phyloP scores from a whole-genome alignment of 2,113 vertebrate genomes.

The Malurus alboscapulatus region DNA sequence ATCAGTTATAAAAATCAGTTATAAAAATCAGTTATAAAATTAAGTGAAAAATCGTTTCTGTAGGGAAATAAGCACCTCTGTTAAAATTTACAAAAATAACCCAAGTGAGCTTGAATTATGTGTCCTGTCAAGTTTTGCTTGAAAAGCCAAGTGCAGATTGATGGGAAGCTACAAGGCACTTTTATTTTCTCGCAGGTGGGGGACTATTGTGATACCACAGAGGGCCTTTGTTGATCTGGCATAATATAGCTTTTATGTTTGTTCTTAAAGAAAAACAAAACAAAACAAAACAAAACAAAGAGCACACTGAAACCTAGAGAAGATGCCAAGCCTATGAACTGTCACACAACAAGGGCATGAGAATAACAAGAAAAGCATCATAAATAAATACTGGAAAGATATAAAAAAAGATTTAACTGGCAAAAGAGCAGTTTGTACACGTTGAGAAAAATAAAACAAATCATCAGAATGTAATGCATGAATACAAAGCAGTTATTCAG shows the following conservation, averaged over 20 bases:
- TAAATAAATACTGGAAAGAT: not conserved
- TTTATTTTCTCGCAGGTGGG: not conserved
- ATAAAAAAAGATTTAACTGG: constrained; percentile 10
- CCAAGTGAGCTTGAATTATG: not conserved
- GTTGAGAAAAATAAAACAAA: not conserved
- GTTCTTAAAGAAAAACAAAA: not conserved
- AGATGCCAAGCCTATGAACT: not conserved
- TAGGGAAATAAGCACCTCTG: not conserved
- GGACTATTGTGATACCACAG: not conserved
- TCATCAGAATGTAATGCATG: not conserved
- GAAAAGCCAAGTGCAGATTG: constrained; percentile 13
- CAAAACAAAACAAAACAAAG: not conserved
- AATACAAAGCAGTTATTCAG: not conserved
- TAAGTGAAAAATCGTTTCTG: not conserved
- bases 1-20: not conserved
- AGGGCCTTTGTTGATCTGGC: not conserved
- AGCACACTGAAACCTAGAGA: not conserved
- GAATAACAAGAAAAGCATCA: not conserved
- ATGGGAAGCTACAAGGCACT: not conserved
- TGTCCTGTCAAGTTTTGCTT: not conserved
- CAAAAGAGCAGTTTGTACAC: not conserved
- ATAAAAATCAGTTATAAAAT: not conserved
- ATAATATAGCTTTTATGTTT: not conserved
- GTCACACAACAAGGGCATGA: not conserved
- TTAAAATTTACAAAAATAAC: not conserved